A percentile compares a stretch with the other conserved stretches of the same genome.
phyloP scores from a whole-genome alignment of 2,113 vertebrate species.

The Collichthys lucidus region DNA sequence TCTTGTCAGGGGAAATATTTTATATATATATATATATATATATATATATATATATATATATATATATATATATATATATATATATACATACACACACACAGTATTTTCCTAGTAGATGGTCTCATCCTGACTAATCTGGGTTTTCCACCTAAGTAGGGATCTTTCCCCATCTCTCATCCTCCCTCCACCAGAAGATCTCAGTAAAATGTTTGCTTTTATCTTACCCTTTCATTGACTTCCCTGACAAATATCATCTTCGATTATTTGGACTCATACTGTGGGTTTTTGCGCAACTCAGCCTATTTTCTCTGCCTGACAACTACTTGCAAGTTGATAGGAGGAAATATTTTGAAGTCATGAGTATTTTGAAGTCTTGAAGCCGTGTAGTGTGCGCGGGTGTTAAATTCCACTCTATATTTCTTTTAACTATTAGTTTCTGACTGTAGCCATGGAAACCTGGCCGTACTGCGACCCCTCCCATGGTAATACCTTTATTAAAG shows the following conservation, averaged over 20 bases:
- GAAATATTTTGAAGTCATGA: slow-evolving; percentile 45
- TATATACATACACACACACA: too few species aligned
- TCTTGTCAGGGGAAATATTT: too few species aligned
- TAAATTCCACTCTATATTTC: slow-evolving; percentile 63
- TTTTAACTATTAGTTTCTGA: slow-evolving; percentile 52
- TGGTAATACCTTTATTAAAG: slow-evolving; percentile 71
- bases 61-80: slow-evolving; percentile 15
- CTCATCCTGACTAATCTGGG: slow-evolving; percentile 57
- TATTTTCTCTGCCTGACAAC: slow-evolving; percentile 53
- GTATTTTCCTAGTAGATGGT: slow-evolving; percentile 57
- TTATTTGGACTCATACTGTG: slow-evolving; percentile 6
- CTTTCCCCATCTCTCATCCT: slow-evolving; percentile 6
- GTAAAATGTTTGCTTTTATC: slow-evolving; percentile 43
- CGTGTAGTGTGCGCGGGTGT: slow-evolving; percentile 62
- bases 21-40: slow-evolving; percentile 15
- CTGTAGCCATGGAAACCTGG: slow-evolving; percentile 73
- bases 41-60: slow-evolving; percentile 15
- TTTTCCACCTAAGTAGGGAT: slow-evolving; percentile 37
- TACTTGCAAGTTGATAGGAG: slow-evolving; percentile 47
- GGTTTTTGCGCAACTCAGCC: slow-evolving; percentile 17
- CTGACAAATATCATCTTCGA: slow-evolving; percentile 40
- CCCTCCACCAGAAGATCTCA: slow-evolving; percentile 27
- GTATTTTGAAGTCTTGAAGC: slow-evolving; percentile 46
- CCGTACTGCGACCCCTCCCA: slow-evolving; percentile 57
- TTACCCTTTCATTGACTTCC: slow-evolving; percentile 38